Evolutionary conservation across 2,888 invertebrate species (phyloP), one percentile per base, ranked within the genome.

Genomic region (Philopedon plagiatum): DNA sequence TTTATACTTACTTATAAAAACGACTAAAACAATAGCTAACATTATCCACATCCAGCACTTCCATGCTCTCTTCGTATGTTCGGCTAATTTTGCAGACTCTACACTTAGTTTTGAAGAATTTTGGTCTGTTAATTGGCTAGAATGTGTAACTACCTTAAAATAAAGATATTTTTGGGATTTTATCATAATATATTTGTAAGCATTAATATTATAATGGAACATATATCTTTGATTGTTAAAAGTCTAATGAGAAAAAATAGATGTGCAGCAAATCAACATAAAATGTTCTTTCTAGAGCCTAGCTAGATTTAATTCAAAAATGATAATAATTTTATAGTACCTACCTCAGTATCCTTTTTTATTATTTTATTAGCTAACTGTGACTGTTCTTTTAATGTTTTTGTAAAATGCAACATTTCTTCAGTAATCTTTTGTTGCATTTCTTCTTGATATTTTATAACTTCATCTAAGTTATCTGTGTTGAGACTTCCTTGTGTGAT

Each of bases 1-100:
- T 15, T 39, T 4, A 41, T 75, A 88, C 93, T 90, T 86, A 95
- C 95, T 94, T 74, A 98, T 92, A 87, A 98, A 98, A 78, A 95
- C 92, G 67, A 91, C 88, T 83, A 95, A 90, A 54, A 98, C 97
- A 57, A 95, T 87, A 5, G 92, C 90, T 63, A 98, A 88, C 93
- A 97, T 93, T 37, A 97, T 86, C 96, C 97, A 97, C 77, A 97
- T 91, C 96, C 97, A 97, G 85, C 97, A 98, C 81, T 95, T 95
- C 91, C 96, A 97, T 0, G 94, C 94, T 74, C 93, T 91, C 75
- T 91, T 90, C 19, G 94, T 96, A 85, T 96, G 96, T 77, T 93
- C 94, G 76, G 93, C 92, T 37, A 98, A 87, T 80, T 94, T 91
- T 44, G 92, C 91, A 0, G 95, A 94, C 85, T 97, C 97, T 41